These are phyloP conservation scores for Micrasema minimum DNA, from an alignment of 1,140 invertebrate genomes.

Conservation along the genomic window DNA sequence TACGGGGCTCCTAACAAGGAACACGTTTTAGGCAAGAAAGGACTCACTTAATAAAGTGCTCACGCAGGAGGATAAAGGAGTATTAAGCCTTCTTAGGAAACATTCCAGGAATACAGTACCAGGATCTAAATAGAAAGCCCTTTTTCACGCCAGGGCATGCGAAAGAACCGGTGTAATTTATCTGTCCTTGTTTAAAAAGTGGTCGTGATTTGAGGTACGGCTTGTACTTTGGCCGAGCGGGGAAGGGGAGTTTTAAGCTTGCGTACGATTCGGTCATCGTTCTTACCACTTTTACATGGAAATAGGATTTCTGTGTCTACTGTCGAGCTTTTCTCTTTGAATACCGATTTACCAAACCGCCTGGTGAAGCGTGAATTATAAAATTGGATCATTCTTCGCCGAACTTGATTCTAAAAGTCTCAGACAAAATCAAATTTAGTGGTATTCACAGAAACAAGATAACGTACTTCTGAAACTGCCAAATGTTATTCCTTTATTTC, in stretches of 20 bases:
- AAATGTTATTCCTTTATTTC: too few relatives aligned
- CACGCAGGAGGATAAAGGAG: conserved; percentile 50
- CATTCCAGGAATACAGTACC: background rate
- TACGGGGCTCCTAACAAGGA: conserved; percentile 41
- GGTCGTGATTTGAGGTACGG: conserved; percentile 3
- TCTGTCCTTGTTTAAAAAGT: conserved; percentile 4
- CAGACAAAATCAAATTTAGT: too few relatives aligned
- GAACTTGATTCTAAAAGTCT: too few relatives aligned
- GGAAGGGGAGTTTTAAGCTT: background rate
- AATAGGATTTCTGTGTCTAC: background rate
- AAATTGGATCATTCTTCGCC: too few relatives aligned
- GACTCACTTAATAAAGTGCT: conserved; percentile 53
- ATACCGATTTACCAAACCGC: background rate
- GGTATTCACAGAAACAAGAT: too few relatives aligned
- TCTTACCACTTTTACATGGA: conserved; percentile 21
- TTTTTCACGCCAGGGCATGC: background rate
- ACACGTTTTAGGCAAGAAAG: conserved; percentile 50
- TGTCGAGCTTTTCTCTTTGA: conserved; percentile 5
- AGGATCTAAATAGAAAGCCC: background rate
- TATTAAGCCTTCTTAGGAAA: conserved; percentile 41
- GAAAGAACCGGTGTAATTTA: background rate
- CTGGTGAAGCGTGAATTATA: background rate
- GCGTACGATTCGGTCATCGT: background rate
- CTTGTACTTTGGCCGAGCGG: background rate
- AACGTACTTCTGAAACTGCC: too few relatives aligned